Base-by-base conservation (phyloP, 2,888 invertebrate species). In the Eledone cirrhosa region DNA sequence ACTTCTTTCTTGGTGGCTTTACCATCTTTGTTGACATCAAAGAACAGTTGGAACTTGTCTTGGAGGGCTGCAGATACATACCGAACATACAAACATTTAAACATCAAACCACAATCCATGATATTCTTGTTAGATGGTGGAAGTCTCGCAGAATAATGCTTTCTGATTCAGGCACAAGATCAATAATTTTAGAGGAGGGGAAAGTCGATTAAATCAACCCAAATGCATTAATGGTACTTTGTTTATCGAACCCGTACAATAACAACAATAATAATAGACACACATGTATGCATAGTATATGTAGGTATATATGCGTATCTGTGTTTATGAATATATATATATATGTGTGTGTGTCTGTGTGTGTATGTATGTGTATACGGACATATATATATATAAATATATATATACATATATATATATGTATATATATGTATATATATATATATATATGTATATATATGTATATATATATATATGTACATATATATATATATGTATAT, bases 11-110 rank as follows among this genome's bases (percentile, higher is more conserved):
- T 83, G 5, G 85, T 84, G 2, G 88, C 86, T 78, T 80, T 82
- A n/a, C 87, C 86, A 78, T 88, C 86, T 14, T 85, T 78, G 81
- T 86, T 84, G 19, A 79, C 79, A 77, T 88, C 88, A 11, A 88
- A 83, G 74, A 83, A 85, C 11, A 80, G 81, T 2, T 80, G 79
- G 80, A 88, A 88, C 59, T 86, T 84, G 2, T 83, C 82, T 77
- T 88, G 86, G 69, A 86, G 80, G 2, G 83, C 87, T 88, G 80
- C 76, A 84, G 84, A 72, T 0, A 41, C 0, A 72, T 8, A n/a
- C 1, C 13, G 22, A 67, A 29, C 8, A 67, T 29, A 29, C n/a
- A 67, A 13, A 19, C 3, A 31, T 0, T 5, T 14, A 19, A 2
- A 67, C 33, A 19, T 0, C 24, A 0, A 29, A 16, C 29, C 33